These are phyloP conservation scores for Scaptomyza reducta DNA, from an alignment of 2,888 invertebrate genomes.

Conservation along the genomic window DNA sequence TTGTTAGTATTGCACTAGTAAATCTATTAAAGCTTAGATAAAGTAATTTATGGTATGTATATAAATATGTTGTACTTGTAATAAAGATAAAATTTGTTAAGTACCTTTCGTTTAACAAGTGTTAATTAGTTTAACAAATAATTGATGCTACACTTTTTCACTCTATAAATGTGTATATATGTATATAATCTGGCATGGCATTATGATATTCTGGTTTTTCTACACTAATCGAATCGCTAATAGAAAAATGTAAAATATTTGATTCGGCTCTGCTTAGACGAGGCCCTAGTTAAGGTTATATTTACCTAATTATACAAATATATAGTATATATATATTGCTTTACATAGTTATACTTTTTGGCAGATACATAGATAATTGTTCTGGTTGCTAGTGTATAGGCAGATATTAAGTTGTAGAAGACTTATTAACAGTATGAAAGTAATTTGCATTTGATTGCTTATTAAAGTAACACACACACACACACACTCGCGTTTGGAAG, in stretches of 20 bases:
- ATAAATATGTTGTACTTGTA: conserved; percentile 56
- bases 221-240: conserved; percentile 63
- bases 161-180: conserved; percentile 42
- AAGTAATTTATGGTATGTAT: conserved; percentile 53
- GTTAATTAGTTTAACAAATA: conserved; percentile 55
- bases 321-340: conserved; percentile 57
- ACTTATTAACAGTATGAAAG: conserved; percentile 65
- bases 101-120: conserved; percentile 77
- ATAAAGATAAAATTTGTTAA: conserved; percentile 76
- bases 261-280: conserved; percentile 25
- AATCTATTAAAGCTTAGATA: conserved; percentile 78
- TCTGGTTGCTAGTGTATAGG: conserved; percentile 43
- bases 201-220: conserved; percentile 57
- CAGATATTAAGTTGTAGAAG: conserved; percentile 54
- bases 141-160: conserved; percentile 32
- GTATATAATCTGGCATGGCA: conserved; percentile 70
- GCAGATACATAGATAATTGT: conserved; percentile 55
- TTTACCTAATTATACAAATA: conserved; percentile 39
- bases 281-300: conserved; percentile 24
- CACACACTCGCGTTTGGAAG: conserved; percentile 41
- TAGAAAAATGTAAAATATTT: conserved; percentile 51
- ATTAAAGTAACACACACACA: conserved; percentile 63
- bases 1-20: conserved; percentile 53
- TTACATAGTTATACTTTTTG: conserved; percentile 43
- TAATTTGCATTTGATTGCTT: conserved; percentile 72